These are phyloP conservation scores for Chloroclysta siterata DNA, from an alignment of 2,888 invertebrate species.

Conservation along the genomic window DNA sequence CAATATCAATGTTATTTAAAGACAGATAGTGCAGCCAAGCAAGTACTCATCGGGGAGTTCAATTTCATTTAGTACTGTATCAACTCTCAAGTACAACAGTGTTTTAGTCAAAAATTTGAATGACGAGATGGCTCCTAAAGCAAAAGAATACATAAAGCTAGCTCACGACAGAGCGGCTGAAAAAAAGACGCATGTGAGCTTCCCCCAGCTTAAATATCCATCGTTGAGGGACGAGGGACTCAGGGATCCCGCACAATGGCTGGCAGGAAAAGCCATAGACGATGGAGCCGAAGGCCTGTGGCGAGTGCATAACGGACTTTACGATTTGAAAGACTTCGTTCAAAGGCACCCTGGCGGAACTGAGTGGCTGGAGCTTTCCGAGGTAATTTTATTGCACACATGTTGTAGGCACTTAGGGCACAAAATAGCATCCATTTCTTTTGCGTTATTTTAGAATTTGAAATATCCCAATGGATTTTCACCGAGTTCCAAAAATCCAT, in stretches of 20 bases:
- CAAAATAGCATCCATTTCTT: constrained; percentile 1
- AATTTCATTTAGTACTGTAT: constrained; percentile 24
- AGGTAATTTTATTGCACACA: constrained; percentile 70
- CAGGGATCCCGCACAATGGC: constrained; percentile 81
- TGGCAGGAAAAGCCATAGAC: constrained; percentile 86
- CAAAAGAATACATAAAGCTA: constrained; percentile 45
- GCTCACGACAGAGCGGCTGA: constrained; percentile 59
- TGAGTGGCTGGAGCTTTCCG: constrained; percentile 89
- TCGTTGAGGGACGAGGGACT: constrained; percentile 70
- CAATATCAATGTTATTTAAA: constrained; percentile 10
- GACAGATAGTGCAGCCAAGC: constrained; percentile 17
- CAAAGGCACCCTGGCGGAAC: constrained; percentile 93
- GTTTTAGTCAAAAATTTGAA: neutral
- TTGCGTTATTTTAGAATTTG: neutral
- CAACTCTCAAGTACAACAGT: constrained; percentile 5
- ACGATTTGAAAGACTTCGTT: constrained; percentile 93
- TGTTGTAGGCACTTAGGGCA: constrained; percentile 8
- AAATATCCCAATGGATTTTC: too few species aligned
- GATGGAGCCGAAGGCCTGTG: constrained; percentile 91
- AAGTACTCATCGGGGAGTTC: constrained; percentile 4
- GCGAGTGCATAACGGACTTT: constrained; percentile 91
- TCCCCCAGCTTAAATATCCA: constrained; percentile 81
- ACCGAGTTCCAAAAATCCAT: too few species aligned
- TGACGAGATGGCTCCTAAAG: constrained; percentile 49
- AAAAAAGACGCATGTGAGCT: constrained; percentile 69